Percentiles rank a stretch among this genome's conserved stretches.
Evolutionary conservation across 2,888 invertebrate species (phyloP).

Genomic region (Operophtera brumata): DNA sequence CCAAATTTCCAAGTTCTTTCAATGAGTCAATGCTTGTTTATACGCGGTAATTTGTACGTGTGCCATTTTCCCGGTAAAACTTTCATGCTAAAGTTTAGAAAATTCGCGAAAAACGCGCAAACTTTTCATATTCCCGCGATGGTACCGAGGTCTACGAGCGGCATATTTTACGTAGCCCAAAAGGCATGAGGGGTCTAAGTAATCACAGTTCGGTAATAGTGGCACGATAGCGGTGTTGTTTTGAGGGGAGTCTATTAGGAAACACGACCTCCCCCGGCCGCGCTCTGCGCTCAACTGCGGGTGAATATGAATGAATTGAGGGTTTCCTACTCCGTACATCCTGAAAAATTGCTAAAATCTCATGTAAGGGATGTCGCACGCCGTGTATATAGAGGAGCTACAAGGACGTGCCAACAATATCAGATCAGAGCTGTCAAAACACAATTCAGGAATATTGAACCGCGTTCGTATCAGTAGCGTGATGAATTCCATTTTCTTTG

Average conservation of each 20-base stretch:
- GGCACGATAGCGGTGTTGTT: conserved; percentile 20
- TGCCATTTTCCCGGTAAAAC: conserved; percentile 36
- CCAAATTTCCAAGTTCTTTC: conserved; percentile 5
- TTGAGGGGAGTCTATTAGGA: conserved; percentile 10
- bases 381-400: background rate
- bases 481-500: conserved; percentile 2
- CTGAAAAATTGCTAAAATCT: conserved; percentile 44
- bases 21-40: conserved; percentile 22
- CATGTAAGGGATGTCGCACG: conserved; percentile 28
- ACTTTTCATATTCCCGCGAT: conserved; percentile 32
- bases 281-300: conserved; percentile 69
- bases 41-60: conserved; percentile 22
- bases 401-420: conserved; percentile 16
- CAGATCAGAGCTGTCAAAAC: conserved; percentile 34
- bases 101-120: conserved; percentile 30
- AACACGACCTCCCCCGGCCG: conserved; percentile 56
- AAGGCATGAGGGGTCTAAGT: conserved; percentile 14
- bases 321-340: conserved; percentile 55
- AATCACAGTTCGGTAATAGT: conserved; percentile 8
- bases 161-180: conserved; percentile 3
- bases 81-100: conserved; percentile 38
- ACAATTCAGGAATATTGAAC: conserved; percentile 28
- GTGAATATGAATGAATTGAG: conserved; percentile 53
- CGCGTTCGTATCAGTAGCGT: conserved; percentile 3
- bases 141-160: conserved; percentile 9